Percentiles rank a stretch among this genome's conserved stretches.
phyloP scores from a whole-genome alignment of 2,113 vertebrate genomes.

The Penelope pileata region DNA sequence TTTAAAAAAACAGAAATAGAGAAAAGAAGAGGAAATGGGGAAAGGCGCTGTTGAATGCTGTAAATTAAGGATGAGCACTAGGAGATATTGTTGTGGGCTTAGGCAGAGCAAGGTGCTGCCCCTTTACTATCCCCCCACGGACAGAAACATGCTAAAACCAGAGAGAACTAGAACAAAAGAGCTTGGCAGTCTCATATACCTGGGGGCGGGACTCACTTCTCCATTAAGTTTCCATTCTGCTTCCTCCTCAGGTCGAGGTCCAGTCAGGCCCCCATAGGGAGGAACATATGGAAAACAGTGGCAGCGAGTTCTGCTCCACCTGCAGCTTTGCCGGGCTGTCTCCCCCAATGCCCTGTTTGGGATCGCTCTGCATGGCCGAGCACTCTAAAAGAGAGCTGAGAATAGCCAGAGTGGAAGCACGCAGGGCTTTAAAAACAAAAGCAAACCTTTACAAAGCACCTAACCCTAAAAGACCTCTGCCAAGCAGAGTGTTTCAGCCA shows the following conservation, averaged over 20 bases:
- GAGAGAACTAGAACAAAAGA: background rate
- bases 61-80: background rate
- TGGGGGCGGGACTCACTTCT: background rate
- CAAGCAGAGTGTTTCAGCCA: background rate
- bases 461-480: background rate
- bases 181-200: background rate
- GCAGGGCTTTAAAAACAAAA: background rate
- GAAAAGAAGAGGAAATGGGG: background rate
- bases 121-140: background rate
- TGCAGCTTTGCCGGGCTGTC: constrained; percentile 9
- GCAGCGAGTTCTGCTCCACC: background rate
- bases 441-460: background rate
- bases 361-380: background rate
- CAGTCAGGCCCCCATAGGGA: background rate
- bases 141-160: background rate
- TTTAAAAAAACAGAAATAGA: background rate
- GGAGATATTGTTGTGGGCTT: background rate
- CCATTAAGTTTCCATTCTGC: background rate
- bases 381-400: background rate
- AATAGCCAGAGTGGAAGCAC: background rate
- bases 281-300: constrained; percentile 23
- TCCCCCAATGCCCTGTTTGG: background rate
- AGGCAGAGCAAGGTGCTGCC: background rate
- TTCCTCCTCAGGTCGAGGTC: constrained; percentile 10
- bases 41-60: background rate